These are phyloP conservation scores for Drosophila emarginata DNA, from an alignment of 2,888 invertebrate genomes.

Conservation along the genomic window DNA sequence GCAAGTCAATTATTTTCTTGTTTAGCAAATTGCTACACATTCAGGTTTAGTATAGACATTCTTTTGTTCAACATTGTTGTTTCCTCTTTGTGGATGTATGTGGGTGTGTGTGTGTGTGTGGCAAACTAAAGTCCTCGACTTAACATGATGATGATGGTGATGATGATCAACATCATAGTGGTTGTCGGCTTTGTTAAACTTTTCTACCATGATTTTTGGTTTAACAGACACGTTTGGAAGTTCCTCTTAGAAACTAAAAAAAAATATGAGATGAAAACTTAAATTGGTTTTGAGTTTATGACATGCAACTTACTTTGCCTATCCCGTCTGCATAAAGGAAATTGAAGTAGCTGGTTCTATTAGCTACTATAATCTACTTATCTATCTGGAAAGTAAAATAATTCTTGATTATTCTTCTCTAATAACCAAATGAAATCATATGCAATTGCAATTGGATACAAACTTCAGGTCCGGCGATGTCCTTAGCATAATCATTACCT, in stretches of 20 bases:
- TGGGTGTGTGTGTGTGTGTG: slow-evolving; percentile 14
- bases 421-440: neutral
- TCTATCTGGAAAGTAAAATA: neutral
- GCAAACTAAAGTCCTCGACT: slow-evolving; percentile 22
- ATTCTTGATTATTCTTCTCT: neutral
- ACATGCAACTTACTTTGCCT: slow-evolving; percentile 21
- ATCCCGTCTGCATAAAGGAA: neutral
- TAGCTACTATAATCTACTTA: neutral
- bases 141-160: slow-evolving; percentile 19
- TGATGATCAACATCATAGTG: slow-evolving; percentile 19
- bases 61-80: slow-evolving; percentile 37
- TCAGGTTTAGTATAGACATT: slow-evolving; percentile 53
- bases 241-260: neutral
- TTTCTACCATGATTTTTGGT: slow-evolving; percentile 27
- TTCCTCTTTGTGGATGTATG: slow-evolving; percentile 17
- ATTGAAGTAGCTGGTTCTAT: neutral
- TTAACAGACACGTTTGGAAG: slow-evolving; percentile 42
- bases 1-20: slow-evolving; percentile 74
- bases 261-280: slow-evolving; percentile 16
- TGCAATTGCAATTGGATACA: neutral
- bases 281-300: slow-evolving; percentile 33
- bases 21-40: slow-evolving; percentile 72
- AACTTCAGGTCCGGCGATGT: neutral
- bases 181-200: slow-evolving; percentile 33
- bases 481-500: neutral